These are phyloP conservation scores for Sphaeridia pumilis DNA, from an alignment of 2,888 invertebrate species.

Conservation along the genomic window DNA sequence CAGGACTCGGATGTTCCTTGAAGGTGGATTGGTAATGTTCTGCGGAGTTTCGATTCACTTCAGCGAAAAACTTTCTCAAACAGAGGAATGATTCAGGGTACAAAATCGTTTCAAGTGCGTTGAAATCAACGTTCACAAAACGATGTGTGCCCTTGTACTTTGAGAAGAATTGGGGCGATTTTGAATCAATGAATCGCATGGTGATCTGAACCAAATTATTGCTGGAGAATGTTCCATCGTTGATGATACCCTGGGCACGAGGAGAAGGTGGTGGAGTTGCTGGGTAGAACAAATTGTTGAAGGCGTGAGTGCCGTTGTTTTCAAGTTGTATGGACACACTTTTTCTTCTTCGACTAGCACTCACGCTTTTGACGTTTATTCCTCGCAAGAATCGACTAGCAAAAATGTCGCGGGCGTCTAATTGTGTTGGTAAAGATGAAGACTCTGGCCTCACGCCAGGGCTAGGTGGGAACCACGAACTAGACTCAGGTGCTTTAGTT, in stretches of 20 bases:
- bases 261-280: slow-evolving; percentile 57
- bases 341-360: not conserved
- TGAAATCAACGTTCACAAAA: slow-evolving; percentile 72
- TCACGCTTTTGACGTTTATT: not conserved
- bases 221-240: slow-evolving; percentile 37
- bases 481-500: not conserved
- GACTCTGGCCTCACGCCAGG: slow-evolving; percentile 22
- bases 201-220: slow-evolving; percentile 65
- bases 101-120: slow-evolving; percentile 68
- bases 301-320: not conserved
- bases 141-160: slow-evolving; percentile 53
- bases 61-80: slow-evolving; percentile 30
- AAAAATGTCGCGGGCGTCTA: slow-evolving; percentile 46
- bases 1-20: not conserved
- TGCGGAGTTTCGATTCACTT: slow-evolving; percentile 14
- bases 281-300: slow-evolving; percentile 36
- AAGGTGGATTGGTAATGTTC: not conserved
- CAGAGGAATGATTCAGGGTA: slow-evolving; percentile 31
- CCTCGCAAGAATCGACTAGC: slow-evolving; percentile 19
- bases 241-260: slow-evolving; percentile 39
- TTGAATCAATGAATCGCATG: slow-evolving; percentile 52
- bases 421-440: slow-evolving; percentile 50
- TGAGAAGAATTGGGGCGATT: slow-evolving; percentile 52
- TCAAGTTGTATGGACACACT: not conserved
- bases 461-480: not conserved